Evolutionary conservation across 2,797 vertebrate species (phyloP).

Genomic region (Pseudochromis fuscus): DNA sequence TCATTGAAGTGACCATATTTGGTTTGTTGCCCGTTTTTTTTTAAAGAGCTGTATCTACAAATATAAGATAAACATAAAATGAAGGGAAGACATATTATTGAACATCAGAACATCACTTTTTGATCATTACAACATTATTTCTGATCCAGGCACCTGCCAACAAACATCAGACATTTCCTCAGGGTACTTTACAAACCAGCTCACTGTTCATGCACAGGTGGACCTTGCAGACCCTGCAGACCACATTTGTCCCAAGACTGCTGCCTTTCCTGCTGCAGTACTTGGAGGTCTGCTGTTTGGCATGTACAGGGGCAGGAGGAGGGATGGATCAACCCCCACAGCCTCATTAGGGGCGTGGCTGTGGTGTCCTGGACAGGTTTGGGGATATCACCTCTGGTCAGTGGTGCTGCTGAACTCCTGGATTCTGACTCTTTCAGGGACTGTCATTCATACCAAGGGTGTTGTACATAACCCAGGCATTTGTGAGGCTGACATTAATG

Average conservation of each 20-base stretch:
- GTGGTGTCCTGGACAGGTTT: conserved; percentile 3
- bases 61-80: too few species aligned
- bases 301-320: background rate
- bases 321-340: background rate
- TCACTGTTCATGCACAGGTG: conserved; percentile 1
- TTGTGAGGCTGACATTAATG: conserved; percentile 20
- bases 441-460: conserved; percentile 4
- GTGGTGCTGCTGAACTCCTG: conserved; percentile 5
- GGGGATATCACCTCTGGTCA: background rate
- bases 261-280: background rate
- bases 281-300: conserved; percentile 1
- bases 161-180: too few species aligned
- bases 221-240: conserved; percentile 13
- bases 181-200: conserved; percentile 5
- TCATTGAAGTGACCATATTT: too few species aligned
- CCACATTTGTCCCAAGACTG: background rate
- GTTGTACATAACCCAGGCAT: conserved; percentile 13
- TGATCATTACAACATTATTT: too few species aligned
- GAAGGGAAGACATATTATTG: too few species aligned
- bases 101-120: too few species aligned
- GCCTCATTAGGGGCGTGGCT: background rate
- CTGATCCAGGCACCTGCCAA: too few species aligned
- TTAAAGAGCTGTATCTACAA: too few species aligned
- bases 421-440: conserved; percentile 6
- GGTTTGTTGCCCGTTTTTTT: too few species aligned